phyloP scores from a whole-genome alignment of 2,113 vertebrate genomes.

The Cyanistes caeruleus region DNA sequence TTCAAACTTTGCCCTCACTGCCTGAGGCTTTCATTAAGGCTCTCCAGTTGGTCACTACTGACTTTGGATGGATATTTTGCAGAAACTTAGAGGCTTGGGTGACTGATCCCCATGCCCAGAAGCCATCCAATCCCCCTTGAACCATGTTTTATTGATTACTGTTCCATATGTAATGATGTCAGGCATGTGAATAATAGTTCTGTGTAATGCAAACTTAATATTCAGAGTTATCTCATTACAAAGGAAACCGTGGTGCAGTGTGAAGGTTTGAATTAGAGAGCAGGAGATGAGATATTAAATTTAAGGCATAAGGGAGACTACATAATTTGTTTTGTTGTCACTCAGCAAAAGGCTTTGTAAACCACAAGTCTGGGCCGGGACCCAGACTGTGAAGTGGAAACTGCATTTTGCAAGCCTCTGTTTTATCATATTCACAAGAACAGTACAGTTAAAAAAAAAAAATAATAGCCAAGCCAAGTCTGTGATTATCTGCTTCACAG shows the following conservation, averaged over 20 bases:
- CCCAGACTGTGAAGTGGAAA: slow-evolving; percentile 38
- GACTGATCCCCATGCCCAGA: slow-evolving; percentile 40
- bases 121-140: not conserved
- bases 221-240: slow-evolving; percentile 69
- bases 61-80: not conserved
- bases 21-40: not conserved
- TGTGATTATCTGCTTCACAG: slow-evolving; percentile 51
- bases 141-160: slow-evolving; percentile 63
- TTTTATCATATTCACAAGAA: slow-evolving; percentile 31
- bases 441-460: not conserved
- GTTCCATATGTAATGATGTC: slow-evolving; percentile 50
- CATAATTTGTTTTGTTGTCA: slow-evolving; percentile 69
- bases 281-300: slow-evolving; percentile 69
- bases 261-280: slow-evolving; percentile 69
- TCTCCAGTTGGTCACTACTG: not conserved
- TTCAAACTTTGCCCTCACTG: not conserved
- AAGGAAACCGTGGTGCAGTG: slow-evolving; percentile 52
- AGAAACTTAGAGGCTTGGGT: not conserved
- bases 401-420: slow-evolving; percentile 22
- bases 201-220: slow-evolving; percentile 64
- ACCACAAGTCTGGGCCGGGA: slow-evolving; percentile 31
- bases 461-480: not conserved
- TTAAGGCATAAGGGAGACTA: slow-evolving; percentile 52
- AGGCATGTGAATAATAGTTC: slow-evolving; percentile 50
- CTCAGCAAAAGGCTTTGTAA: slow-evolving; percentile 55